Evolutionary conservation across 1,140 invertebrate genomes (phyloP), one percentile per base, ranked within the genome.

Genomic region (Pseudomyrmex pallidus): DNA sequence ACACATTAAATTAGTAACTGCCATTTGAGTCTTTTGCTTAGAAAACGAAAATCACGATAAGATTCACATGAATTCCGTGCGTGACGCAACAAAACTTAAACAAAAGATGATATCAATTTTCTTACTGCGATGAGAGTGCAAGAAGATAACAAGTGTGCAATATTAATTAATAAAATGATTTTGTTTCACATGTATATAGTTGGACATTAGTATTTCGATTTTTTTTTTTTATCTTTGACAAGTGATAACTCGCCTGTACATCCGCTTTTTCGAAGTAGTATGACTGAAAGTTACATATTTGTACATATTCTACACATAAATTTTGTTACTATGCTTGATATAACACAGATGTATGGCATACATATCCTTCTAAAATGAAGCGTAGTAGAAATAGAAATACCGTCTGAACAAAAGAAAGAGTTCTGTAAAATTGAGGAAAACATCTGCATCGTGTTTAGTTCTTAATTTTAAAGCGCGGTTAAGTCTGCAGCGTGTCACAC

Each of bases 91-190:
- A n/a, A n/a, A 52, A 80, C 17, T 62, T 83, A 46, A 25, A 35
- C 59, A 22, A n/a, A 80, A 57, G 68, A 35, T 35, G 35, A 73
- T 52, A 70, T 67, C 20, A 73, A 68, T n/a, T 63, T 82, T 87
- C 13, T 74, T 85, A 82, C 52, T 73, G 46, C 76, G 35, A 86
- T 59, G 57, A 76, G 76, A 22, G 20, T 87, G 84, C 61, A 83
- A 87, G 72, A 78, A 59, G 87, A 88, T 85, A 68, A 85, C 72
- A 85, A 76, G 48, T 78, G 48, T 78, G 62, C 73, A 88, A 87
- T 84, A 82, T 76, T 90, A 87, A 35, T 35, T 90, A 87, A 35
- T 35, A 0, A 35, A 35, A 35, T 35, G 5, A 35, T 35, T 35
- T 35, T 7, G 35, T 35, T 35, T 35, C 5, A 35, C 35, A 1